Conservation (phyloP, 2,888 invertebrate genomes). For the Lepetodrilus schrolli region DNA sequence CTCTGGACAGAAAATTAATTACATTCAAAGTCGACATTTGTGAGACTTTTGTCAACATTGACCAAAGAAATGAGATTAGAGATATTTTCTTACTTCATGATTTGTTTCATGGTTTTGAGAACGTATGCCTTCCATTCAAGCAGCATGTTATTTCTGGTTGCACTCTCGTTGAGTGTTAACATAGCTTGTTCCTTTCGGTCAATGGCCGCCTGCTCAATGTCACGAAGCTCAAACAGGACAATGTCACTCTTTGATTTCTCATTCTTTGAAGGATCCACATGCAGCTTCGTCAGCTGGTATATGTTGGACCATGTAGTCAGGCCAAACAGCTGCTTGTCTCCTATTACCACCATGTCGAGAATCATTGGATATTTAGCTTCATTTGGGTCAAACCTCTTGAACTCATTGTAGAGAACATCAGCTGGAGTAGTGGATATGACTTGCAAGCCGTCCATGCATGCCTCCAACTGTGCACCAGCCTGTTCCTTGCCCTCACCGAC, state of each 20-base stretch:
- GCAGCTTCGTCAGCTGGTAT: slow-evolving; percentile 42
- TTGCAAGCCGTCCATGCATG: slow-evolving; percentile 46
- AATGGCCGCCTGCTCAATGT: slow-evolving; percentile 55
- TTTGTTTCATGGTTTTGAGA: slow-evolving; percentile 40
- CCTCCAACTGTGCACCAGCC: slow-evolving; percentile 48
- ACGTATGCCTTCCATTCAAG: slow-evolving; percentile 57
- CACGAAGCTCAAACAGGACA: slow-evolving; percentile 59
- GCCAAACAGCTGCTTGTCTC: slow-evolving; percentile 36
- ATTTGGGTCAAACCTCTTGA: slow-evolving; percentile 46
- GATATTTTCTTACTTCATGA: slow-evolving; percentile 59
- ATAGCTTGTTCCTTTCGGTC: slow-evolving; percentile 60
- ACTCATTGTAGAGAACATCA: slow-evolving; percentile 48
- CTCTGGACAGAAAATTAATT: no score
- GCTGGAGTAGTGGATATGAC: slow-evolving; percentile 44
- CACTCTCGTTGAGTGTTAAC: slow-evolving; percentile 59
- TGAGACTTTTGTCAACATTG: no score
- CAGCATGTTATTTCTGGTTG: slow-evolving; percentile 55
- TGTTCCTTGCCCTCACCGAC: slow-evolving; percentile 43
- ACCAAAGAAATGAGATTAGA: no score
- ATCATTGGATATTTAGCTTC: slow-evolving; percentile 46
- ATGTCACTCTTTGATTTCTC: slow-evolving; percentile 40
- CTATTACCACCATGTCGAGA: slow-evolving; percentile 59
- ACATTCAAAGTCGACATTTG: no score
- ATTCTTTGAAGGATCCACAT: slow-evolving; percentile 36
- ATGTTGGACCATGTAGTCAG: slow-evolving; percentile 58